Evolutionary conservation across 2,888 invertebrate species (phyloP), one percentile per base, ranked within the genome.

Genomic region (Leptinotarsa juncta): DNA sequence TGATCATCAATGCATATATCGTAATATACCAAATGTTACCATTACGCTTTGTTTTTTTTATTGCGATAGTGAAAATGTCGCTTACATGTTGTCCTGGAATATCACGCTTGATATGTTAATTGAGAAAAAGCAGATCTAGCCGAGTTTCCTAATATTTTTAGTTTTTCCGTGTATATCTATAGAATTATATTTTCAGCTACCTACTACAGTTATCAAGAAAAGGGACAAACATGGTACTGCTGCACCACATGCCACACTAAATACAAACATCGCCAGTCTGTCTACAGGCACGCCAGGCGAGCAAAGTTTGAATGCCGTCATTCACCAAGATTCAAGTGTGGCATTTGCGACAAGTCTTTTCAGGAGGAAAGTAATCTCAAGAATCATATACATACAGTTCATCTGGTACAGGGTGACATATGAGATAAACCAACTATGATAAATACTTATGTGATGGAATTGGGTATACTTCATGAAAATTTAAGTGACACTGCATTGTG

Each of bases 271-370:
- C 71, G 71, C 62, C 79, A 78, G 20, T 83, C 83, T 7, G 72
- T 80, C 20, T 76, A 77, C 62, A 78, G 69, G 15, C 81, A 81
- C 20, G 70, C 68, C 20, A 62, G 62, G 42, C 62, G 16, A 5
- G 62, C 62, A 32, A 81, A 74, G 74, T 81, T 60, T 55, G 80
- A 81, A 70, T 81, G 80, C 50, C 77, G 78, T 0, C 94, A 94
- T 85, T 91, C 93, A 75, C 94, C 94, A 0, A 90, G 93, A 74
- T 94, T 94, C 88, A 92, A 93, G 77, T 94, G 94, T 48, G 55
- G 67, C 18, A 23, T 67, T 60, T 77, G 77, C 26, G 50, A 92
- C 78, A 95, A 95, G 87, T 91, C 94, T 83, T 94, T 95, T 79
- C 94, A 95, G 84, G 94, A 95, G 86, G 90, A 94, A 16, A 53